Base-by-base conservation (phyloP, 2,888 invertebrate species). In the Tethea ocularis region DNA sequence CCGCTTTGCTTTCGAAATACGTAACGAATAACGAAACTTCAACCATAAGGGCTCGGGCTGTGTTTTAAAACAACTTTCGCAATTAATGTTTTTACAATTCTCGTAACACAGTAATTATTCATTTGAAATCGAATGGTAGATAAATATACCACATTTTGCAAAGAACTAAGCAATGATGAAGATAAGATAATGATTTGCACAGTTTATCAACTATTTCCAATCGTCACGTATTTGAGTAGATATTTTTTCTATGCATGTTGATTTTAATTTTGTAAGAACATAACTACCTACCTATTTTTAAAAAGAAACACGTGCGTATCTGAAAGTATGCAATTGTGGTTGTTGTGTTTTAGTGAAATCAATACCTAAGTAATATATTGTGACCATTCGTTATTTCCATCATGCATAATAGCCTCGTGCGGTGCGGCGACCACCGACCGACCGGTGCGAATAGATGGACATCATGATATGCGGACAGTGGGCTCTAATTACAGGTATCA, bases 401-500 rank as follows among this genome's bases (percentile, higher is more conserved):
- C 79, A 79, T 77, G 82, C 75, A 77, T 77, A 82, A 83, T 77
- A 72, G 68, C 71, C 17, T 64, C 61, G 62, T 41, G 29, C 7
- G 33, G 33, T 10, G 29, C 2, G 72, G 66, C 67, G 73, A 69
- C 62, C 74, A 71, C 71, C 66, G 69, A 66, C 46, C 68, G 26
- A 7, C 6, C 3, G 72, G 78, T 83, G 83, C 82, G 82, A 84
- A 86, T 83, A 88, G 91, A 91, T 91, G 83, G 82, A 72, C 82
- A 76, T 65, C 70, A 71, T 78, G 91, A 91, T 91, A 90, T 66
- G 69, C 62, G 63, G 63, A 70, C 68, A 74, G 74, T 66, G 70
- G 68, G 67, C 75, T 70, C 70, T 91, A 92, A 93, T 93, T 91
- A 91, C 88, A 81, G 88, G 88, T 92, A 89, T 92, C 92, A 87